A percentile compares a stretch with the other conserved stretches of the same genome.
Evolutionary conservation across 1,140 invertebrate species (phyloP).

Genomic region (Caenorhabditis tropicalis): DNA sequence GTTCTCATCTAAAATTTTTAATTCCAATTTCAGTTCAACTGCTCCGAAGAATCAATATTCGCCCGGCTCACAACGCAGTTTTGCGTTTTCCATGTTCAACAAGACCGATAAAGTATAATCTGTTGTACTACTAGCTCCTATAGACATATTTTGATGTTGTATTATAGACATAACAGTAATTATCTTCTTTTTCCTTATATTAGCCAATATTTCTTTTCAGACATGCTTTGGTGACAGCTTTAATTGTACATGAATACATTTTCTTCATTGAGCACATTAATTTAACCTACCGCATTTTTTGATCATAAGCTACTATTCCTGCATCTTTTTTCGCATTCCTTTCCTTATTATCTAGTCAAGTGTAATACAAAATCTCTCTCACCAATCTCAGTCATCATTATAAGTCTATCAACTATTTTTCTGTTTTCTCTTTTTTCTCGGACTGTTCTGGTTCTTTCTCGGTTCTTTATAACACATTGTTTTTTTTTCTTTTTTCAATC

Average conservation of each 20-base stretch:
- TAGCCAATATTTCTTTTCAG: background rate
- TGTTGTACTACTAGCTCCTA: background rate
- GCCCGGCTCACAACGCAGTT: slow-evolving; percentile 29
- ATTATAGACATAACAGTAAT: slow-evolving; percentile 21
- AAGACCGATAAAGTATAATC: slow-evolving; percentile 21
- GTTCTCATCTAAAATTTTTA: background rate
- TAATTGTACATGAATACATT: background rate
- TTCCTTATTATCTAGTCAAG: no score
- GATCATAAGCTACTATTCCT: background rate
- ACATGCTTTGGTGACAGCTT: slow-evolving; percentile 37
- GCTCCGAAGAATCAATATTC: slow-evolving; percentile 43
- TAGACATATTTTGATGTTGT: background rate
- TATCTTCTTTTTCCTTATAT: background rate
- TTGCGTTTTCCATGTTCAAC: slow-evolving; percentile 43
- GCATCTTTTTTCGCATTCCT: background rate
- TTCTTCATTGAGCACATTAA: background rate
- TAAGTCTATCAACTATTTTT: background rate
- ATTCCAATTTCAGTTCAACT: background rate
- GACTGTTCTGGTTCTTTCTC: slow-evolving; percentile 39
- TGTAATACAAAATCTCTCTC: no score
- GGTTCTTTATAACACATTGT: slow-evolving; percentile 11
- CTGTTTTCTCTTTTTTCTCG: background rate
- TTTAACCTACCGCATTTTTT: background rate
- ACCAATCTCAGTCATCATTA: no score
- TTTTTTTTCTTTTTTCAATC: background rate